These are phyloP conservation scores for Tethea ocularis DNA, from an alignment of 2,888 invertebrate genomes.

Conservation along the genomic window DNA sequence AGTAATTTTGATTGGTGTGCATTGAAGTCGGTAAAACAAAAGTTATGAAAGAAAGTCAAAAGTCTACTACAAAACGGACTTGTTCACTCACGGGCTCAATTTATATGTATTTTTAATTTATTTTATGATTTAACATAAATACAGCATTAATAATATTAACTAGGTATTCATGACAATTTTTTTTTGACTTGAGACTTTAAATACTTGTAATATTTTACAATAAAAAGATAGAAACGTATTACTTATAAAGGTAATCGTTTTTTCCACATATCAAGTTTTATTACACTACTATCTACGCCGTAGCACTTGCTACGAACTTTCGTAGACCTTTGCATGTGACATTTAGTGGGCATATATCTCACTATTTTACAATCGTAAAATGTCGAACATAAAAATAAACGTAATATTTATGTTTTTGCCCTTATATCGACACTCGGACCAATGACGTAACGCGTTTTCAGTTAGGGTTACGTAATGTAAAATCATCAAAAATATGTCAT, in stretches of 20 bases:
- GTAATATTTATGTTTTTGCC: conserved; percentile 36
- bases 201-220: too few species aligned
- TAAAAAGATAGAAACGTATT: too few species aligned
- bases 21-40: too few species aligned
- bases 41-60: too few species aligned
- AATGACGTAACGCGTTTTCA: not conserved
- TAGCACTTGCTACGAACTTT: conserved; percentile 46
- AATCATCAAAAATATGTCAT: not conserved
- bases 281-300: conserved; percentile 25
- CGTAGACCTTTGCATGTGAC: conserved; percentile 46
- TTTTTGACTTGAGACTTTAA: too few species aligned
- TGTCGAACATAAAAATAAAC: conserved; percentile 30
- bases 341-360: conserved; percentile 40
- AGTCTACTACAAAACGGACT: too few species aligned
- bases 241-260: not conserved
- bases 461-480: not conserved
- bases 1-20: too few species aligned
- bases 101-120: too few species aligned
- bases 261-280: conserved; percentile 16
- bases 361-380: conserved; percentile 38
- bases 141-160: too few species aligned
- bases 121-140: too few species aligned
- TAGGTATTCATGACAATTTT: too few species aligned
- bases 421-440: conserved; percentile 24
- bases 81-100: too few species aligned